Conservation (phyloP, 1,140 invertebrate genomes). For the Stenopsyche tienmushanensis region DNA sequence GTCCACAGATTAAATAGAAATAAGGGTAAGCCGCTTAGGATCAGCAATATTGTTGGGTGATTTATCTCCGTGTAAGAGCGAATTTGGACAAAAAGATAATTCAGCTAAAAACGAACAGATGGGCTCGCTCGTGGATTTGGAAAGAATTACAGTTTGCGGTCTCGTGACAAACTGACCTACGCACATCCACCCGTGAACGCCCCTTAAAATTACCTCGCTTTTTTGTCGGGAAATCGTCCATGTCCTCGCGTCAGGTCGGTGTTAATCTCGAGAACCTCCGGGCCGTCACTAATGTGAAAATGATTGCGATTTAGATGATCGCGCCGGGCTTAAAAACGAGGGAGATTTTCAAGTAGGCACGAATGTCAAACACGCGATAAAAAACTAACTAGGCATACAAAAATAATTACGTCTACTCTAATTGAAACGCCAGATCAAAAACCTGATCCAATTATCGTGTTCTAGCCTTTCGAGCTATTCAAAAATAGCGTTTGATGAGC, state of each 20-base stretch:
- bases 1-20: constrained; percentile 26
- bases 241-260: too few relatives aligned
- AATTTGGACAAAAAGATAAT: constrained; percentile 7
- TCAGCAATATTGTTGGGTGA: neutral
- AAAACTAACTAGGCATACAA: too few relatives aligned
- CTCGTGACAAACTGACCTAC: neutral
- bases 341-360: too few relatives aligned
- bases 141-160: neutral
- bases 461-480: too few relatives aligned
- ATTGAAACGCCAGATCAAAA: too few relatives aligned
- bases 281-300: neutral
- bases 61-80: constrained; percentile 16
- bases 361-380: too few relatives aligned
- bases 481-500: too few relatives aligned
- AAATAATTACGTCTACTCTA: too few relatives aligned
- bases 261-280: neutral
- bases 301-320: too few relatives aligned
- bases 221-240: neutral
- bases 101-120: constrained; percentile 15
- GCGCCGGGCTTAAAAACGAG: too few relatives aligned
- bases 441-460: too few relatives aligned
- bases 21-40: constrained; percentile 20
- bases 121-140: neutral
- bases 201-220: neutral
- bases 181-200: neutral